phyloP scores from a whole-genome alignment of 2,797 vertebrate genomes.

The Monodelphis domestica region DNA sequence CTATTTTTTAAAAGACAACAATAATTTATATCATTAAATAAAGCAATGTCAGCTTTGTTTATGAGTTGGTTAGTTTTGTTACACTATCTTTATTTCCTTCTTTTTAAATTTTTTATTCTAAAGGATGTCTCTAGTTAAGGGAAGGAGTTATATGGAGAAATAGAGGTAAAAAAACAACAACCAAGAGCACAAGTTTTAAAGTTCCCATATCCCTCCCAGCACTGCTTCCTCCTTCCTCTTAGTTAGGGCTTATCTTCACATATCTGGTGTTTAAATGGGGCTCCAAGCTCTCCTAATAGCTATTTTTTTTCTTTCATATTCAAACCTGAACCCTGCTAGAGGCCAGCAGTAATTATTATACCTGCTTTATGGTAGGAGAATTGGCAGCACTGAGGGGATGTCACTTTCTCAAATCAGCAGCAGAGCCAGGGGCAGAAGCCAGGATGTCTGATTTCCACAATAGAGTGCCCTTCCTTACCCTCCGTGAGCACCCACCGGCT shows the following conservation, averaged over 20 bases:
- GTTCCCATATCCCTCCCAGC: not conserved
- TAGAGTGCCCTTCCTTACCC: not conserved
- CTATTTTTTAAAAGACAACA: no score
- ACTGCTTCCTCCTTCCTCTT: not conserved
- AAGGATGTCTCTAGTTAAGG: not conserved
- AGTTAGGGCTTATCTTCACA: not conserved
- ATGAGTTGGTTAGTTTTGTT: not conserved
- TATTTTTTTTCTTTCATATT: not conserved
- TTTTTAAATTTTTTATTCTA: not conserved
- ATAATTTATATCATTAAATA: no score
- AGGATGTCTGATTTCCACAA: not conserved
- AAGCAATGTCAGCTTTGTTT: not conserved
- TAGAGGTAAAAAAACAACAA: not conserved
- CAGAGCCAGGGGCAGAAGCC: not conserved
- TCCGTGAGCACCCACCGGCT: not conserved
- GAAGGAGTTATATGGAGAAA: not conserved
- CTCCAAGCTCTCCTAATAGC: constrained; percentile 7
- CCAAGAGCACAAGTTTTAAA: not conserved
- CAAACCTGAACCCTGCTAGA: not conserved
- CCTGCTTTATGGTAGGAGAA: not conserved
- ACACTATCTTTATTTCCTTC: not conserved
- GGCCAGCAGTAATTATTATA: not conserved
- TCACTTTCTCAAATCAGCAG: not conserved
- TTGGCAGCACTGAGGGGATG: not conserved
- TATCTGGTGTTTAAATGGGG: not conserved